Conservation (phyloP, 2,797 vertebrate genomes). For the Masticophis lateralis region DNA sequence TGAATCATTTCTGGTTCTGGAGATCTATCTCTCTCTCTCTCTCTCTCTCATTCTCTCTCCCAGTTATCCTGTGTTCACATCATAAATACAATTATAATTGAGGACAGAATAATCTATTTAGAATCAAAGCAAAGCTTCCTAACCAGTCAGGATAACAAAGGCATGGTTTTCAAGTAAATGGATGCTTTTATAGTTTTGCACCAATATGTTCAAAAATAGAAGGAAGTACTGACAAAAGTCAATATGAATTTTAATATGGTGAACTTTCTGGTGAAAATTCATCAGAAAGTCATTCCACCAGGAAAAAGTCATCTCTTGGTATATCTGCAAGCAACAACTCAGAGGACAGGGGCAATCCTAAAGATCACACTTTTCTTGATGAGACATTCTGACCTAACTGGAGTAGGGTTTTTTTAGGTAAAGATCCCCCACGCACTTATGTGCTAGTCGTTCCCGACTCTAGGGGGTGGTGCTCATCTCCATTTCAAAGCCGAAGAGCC, state of each 20-base stretch:
- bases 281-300: not conserved
- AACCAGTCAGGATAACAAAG: not conserved
- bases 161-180: not conserved
- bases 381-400: not conserved
- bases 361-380: not conserved
- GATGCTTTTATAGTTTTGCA: not conserved
- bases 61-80: not conserved
- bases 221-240: not conserved
- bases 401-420: not conserved
- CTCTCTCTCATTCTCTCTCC: too few relatives aligned
- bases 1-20: not conserved
- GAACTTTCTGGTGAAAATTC: not conserved
- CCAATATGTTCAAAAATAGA: not conserved
- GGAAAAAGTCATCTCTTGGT: not conserved
- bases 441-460: too few relatives aligned
- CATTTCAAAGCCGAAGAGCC: too few relatives aligned
- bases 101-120: not conserved
- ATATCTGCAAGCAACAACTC: not conserved
- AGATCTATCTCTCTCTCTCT: not conserved
- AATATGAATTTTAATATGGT: not conserved
- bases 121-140: not conserved
- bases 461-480: too few relatives aligned
- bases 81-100: not conserved
- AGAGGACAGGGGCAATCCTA: not conserved
- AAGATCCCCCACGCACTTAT: too few relatives aligned